Evolutionary conservation across 2,888 invertebrate species (phyloP), one percentile per base, ranked within the genome.

Genomic region (Escarpia spicata): DNA sequence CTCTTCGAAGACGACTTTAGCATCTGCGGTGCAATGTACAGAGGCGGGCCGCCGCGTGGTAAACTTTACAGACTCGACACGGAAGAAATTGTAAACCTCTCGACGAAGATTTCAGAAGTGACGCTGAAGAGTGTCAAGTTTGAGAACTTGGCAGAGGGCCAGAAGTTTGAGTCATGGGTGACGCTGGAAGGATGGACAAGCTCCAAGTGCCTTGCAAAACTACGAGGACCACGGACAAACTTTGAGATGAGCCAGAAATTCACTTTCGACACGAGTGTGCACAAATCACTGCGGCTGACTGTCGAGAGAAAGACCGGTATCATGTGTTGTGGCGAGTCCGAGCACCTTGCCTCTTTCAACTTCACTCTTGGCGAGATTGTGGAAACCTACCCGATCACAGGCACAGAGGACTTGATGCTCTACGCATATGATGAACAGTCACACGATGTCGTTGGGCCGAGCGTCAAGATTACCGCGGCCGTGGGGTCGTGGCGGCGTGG

Each of bases 1-100:
- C 95, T 95, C 45, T 97, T 96, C 94, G 94, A 95, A 93, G 96
- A 97, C 92, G 96, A 96, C 91, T 96, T 96, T 92, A 96, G 96
- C 91, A 95, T 96, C 94, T 95, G 96, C 92, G 96, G 97, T 43
- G 96, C 96, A 91, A 97, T 97, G 97, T 97, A 95, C 94, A 95
- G 97, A 37, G 97, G 97, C 3, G 96, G 96, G 91, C 96, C 96
- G 90, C 96, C 97, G 1, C 95, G 95, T 19, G 96, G 96, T 4
- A 96, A 96, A 93, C 95, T 97, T 92, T 95, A 96, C 8, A 95
- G 95, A 91, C 96, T 97, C 92, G 94, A 94, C 26, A 95, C 94
- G 52, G 95, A 95, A 52, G 95, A 96, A 93, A 94, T 95, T 8
- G 94, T 94, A 91, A 93, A 93, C 31, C 95, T 96, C 89, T 95